Evolutionary conservation across 2,888 invertebrate genomes (phyloP), one percentile per base, ranked within the genome.

Genomic region (Acanthacorydalis orientalis): DNA sequence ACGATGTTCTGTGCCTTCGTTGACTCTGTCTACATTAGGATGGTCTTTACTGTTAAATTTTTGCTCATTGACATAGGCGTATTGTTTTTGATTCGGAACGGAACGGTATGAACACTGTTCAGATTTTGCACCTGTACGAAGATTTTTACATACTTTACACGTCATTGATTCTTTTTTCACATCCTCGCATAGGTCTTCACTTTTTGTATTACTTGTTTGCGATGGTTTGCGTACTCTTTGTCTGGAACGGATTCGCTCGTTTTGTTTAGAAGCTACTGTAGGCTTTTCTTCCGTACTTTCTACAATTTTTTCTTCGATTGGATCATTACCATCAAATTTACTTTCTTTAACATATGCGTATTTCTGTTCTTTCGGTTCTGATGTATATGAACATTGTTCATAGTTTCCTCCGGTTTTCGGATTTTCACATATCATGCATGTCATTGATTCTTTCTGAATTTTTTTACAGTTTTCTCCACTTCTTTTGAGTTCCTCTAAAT

Each of bases 41-140:
- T 52, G 51, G 43, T 47, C 48, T 44, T 50, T 52, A 23, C 32
- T 75, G 50, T 75, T 70, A 56, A 72, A 78, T 56, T 75, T 77
- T 51, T 70, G 72, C 63, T 80, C 77, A 49, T 74, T 76, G 6
- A 74, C 76, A 56, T 76, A 82, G 7, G 77, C 77, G 59, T 78
- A 81, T 58, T 75, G 71, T 60, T 83, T 78, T 51, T 82, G 81
- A 56, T 76, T 74, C 0, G 83, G 83, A 51, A 78, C 75, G 1
- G 80, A 77, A 10, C 80, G 78, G 61, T 85, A 89, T 0, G 83
- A 80, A 60, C 88, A 89, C 11, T 80, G 80, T 60, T 88, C 87
- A 52, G 78, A 85, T 50, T 80, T 78, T 31, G 80, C 83, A 41
- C 83, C 83, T 2, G 78, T 80, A 59, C 80, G 78, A 1, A 78